Base-by-base conservation (phyloP, 2,113 vertebrate genomes). In the Megaceryle maxima region DNA sequence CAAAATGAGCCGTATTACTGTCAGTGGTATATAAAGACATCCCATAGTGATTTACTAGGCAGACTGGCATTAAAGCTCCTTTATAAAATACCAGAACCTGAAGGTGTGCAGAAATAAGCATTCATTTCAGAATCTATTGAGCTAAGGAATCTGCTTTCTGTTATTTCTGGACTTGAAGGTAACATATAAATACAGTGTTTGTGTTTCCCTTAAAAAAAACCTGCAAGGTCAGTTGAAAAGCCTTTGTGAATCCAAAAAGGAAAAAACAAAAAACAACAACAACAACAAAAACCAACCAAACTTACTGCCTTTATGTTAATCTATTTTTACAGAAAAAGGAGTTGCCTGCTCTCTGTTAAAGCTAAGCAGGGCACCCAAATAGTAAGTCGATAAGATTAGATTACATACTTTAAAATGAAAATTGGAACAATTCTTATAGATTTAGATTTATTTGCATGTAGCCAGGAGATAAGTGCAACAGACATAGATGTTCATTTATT, bases 1-100 rank as follows among this genome's bases (percentile, higher is more conserved):
- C 96, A 98, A 98, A 98, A 98, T 98, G 97, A 98, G 97, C 88
- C 16, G 10, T 97, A 98, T 98, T 98, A 98, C 97, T 98, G 97
- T 98, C 97, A 97, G 96, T 67, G 59, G 92, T 95, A 31, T 95
- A 98, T 96, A 98, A 98, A 98, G 97, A 96, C 93, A 94, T 98
- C 97, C 97, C 95, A 96, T 97, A 97, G 96, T 93, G 98, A 98
- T 97, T 97, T 98, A 97, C 92, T 91, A 97, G 96, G 88, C 73
- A 97, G 92, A 92, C 90, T 96, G 94, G 92, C 77, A 76, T 97
- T 98, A 98, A 98, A 97, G 82, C 62, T 95, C 82, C 81, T 94
- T 97, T 97, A 93, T 92, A 96, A 96, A 97, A 97, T 95, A 95
- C 68, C 95, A 83, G 83, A 96, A 97, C 83, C 92, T 96, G 91